phyloP scores from a whole-genome alignment of 2,797 vertebrate species.

The Myotis vivesi region DNA sequence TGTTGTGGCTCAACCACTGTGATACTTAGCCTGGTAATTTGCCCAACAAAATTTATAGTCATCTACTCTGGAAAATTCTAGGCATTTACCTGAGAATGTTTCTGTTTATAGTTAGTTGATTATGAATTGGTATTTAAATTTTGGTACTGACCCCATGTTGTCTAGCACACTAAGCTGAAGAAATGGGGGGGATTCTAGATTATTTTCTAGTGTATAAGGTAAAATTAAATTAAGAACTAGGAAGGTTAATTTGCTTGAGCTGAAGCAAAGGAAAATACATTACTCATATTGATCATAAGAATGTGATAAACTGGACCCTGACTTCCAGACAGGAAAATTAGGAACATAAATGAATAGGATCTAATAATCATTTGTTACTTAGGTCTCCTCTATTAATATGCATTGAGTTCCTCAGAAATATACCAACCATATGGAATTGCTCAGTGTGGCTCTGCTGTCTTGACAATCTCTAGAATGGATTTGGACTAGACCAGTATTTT shows the following conservation, averaged over 20 bases:
- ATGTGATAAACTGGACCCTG: neutral
- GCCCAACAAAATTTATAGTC: neutral
- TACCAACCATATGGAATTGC: neutral
- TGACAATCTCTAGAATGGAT: conserved; percentile 6
- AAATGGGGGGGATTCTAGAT: neutral
- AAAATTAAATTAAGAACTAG: neutral
- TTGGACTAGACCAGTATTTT: conserved; percentile 17
- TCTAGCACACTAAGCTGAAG: neutral
- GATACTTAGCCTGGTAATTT: neutral
- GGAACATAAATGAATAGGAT: neutral
- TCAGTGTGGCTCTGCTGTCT: neutral
- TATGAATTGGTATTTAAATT: conserved; percentile 30
- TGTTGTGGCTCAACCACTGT: neutral
- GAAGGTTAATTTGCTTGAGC: conserved; percentile 1
- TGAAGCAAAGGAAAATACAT: conserved; percentile 28
- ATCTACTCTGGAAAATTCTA: conserved; percentile 18
- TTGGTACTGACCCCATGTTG: neutral
- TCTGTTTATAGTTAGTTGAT: neutral
- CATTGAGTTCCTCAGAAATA: neutral
- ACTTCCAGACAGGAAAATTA: neutral
- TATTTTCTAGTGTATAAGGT: neutral
- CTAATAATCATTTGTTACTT: neutral
- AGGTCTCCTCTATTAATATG: neutral
- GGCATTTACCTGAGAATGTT: conserved; percentile 2
- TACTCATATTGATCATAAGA: conserved; percentile 1